Evolutionary conservation across 2,113 vertebrate genomes (phyloP).

Genomic region (Melanerpes aurifrons): DNA sequence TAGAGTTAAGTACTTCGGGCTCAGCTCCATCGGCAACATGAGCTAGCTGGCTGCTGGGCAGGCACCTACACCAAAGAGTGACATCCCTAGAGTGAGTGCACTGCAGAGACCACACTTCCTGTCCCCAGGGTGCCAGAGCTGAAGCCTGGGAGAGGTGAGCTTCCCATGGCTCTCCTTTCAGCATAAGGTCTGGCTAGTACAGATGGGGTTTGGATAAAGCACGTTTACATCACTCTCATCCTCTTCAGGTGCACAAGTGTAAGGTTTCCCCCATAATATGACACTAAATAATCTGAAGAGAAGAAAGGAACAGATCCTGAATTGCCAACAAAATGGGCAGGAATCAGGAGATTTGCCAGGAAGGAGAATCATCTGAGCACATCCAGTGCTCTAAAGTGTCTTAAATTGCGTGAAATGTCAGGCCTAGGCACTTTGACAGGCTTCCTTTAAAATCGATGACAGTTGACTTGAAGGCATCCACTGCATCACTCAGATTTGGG

Average conservation of each 20-base stretch:
- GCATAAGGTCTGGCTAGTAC: background rate
- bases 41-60: background rate
- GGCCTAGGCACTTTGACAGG: conserved; percentile 30
- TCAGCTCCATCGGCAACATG: background rate
- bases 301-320: conserved; percentile 6
- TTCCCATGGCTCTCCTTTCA: background rate
- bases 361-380: background rate
- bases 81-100: background rate
- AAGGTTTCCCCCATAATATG: background rate
- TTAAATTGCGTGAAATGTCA: conserved; percentile 6
- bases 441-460: conserved; percentile 27
- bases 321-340: background rate
- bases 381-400: background rate
- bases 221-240: background rate
- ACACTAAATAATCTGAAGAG: background rate
- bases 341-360: background rate
- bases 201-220: background rate
- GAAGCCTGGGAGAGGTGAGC: background rate
- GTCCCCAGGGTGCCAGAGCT: background rate
- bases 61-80: background rate
- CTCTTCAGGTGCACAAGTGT: background rate
- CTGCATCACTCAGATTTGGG: background rate
- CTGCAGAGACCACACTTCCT: background rate
- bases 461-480: conserved; percentile 13
- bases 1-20: background rate